Conservation (phyloP, 1,140 invertebrate species). For the Cepaea nemoralis region DNA sequence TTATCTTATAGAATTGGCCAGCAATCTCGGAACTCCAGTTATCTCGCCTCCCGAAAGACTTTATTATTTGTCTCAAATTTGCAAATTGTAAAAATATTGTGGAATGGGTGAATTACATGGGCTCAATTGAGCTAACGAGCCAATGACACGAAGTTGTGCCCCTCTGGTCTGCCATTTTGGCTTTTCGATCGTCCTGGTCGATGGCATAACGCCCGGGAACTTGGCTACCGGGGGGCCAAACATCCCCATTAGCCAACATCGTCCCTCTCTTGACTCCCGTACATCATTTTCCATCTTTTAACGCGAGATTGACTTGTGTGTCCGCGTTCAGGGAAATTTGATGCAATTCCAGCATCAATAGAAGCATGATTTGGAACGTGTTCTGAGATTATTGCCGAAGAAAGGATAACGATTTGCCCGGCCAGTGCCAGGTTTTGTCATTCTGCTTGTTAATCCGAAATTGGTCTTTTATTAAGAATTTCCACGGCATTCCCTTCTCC, state of each 20-base stretch:
- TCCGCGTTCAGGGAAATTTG: conserved; percentile 14
- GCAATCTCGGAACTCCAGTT: conserved; percentile 41
- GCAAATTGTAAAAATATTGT: conserved; percentile 53
- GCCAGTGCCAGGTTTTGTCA: background rate
- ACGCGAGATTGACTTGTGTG: background rate
- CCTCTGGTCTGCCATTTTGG: conserved; percentile 25
- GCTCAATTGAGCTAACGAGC: conserved; percentile 52
- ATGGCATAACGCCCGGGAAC: background rate
- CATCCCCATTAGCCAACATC: conserved; percentile 20
- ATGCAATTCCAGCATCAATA: conserved; percentile 34
- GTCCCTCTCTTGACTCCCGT: background rate
- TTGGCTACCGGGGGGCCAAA: conserved; percentile 25
- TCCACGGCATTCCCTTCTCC: no score
- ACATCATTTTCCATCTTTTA: conserved; percentile 15
- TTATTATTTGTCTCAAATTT: conserved; percentile 48
- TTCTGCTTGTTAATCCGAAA: background rate
- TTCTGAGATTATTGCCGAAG: conserved; percentile 17
- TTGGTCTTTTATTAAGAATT: background rate
- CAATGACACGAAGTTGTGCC: conserved; percentile 42
- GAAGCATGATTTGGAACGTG: conserved; percentile 39
- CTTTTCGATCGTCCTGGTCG: background rate
- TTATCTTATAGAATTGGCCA: conserved; percentile 36
- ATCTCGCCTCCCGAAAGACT: conserved; percentile 26
- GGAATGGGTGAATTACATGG: conserved; percentile 47
- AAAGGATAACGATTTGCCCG: conserved; percentile 15